phyloP scores from a whole-genome alignment of 2,888 invertebrate species.

The Sinohyriopsis cumingii region DNA sequence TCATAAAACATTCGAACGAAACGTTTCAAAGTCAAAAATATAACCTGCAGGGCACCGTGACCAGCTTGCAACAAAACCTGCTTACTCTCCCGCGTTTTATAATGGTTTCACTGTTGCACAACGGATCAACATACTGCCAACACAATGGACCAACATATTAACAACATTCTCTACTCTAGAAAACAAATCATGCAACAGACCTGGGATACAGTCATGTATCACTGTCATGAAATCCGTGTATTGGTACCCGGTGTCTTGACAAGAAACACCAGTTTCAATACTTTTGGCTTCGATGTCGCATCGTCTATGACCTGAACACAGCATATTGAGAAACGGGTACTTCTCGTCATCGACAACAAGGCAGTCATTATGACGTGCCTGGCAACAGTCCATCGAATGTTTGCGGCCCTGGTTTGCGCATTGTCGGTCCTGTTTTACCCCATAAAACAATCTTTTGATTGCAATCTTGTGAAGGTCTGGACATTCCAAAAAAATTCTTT shows the following conservation, averaged over 20 bases:
- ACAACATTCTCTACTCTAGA: no score
- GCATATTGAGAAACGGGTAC: slow-evolving; percentile 55
- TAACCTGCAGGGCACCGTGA: no score
- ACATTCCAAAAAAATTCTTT: slow-evolving; percentile 49
- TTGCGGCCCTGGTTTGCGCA: slow-evolving; percentile 33
- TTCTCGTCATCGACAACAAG: slow-evolving; percentile 52
- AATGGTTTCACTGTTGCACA: no score
- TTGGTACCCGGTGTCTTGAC: slow-evolving; percentile 33
- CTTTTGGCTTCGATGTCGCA: slow-evolving; percentile 51
- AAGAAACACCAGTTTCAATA: slow-evolving; percentile 33
- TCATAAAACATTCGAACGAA: no score
- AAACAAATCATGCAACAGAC: slow-evolving; percentile 20
- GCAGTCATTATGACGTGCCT: slow-evolving; percentile 53
- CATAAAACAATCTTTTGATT: slow-evolving; percentile 59
- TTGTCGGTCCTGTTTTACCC: slow-evolving; percentile 48
- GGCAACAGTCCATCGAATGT: slow-evolving; percentile 50
- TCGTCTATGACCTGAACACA: slow-evolving; percentile 55
- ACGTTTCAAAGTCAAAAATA: no score
- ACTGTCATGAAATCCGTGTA: slow-evolving; percentile 55
- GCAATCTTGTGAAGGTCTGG: slow-evolving; percentile 54
- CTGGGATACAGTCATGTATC: slow-evolving; percentile 62
- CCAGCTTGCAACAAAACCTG: no score
- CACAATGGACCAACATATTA: no score
- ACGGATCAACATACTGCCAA: no score
- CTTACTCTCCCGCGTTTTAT: no score